phyloP scores from a whole-genome alignment of 2,797 vertebrate genomes.

The Denticeps clupeoides region DNA sequence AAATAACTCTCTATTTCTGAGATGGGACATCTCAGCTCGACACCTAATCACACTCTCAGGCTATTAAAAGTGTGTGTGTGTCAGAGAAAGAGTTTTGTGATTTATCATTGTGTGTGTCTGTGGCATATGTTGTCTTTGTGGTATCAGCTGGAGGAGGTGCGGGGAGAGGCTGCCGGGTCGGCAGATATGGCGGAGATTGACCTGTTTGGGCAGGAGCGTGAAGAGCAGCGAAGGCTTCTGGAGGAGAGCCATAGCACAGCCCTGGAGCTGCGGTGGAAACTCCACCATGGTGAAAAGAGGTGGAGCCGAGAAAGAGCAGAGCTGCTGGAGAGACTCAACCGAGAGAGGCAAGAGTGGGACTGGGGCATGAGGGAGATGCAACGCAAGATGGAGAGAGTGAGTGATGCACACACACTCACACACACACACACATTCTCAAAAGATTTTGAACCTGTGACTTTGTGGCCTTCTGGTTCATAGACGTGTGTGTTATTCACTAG shows the following conservation, averaged over 20 bases:
- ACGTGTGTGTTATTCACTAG: too few species aligned
- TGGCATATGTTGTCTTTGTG: not conserved
- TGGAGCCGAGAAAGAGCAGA: slow-evolving; percentile 80
- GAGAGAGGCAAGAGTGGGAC: slow-evolving; percentile 79
- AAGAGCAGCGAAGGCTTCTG: slow-evolving; percentile 77
- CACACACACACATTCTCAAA: not conserved
- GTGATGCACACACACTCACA: too few species aligned
- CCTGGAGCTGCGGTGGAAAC: slow-evolving; percentile 86
- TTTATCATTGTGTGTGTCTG: not conserved
- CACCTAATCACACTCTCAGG: slow-evolving; percentile 24
- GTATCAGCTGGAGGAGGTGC: slow-evolving; percentile 55
- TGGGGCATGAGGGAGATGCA: slow-evolving; percentile 71
- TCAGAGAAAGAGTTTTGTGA: not conserved
- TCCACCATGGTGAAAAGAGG: slow-evolving; percentile 80
- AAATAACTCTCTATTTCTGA: slow-evolving; percentile 37
- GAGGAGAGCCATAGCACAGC: slow-evolving; percentile 77
- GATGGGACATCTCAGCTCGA: slow-evolving; percentile 13
- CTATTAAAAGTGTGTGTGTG: slow-evolving; percentile 21
- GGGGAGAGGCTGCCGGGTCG: slow-evolving; percentile 28
- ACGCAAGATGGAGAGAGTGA: slow-evolving; percentile 73
- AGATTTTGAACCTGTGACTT: too few species aligned
- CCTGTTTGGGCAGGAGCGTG: slow-evolving; percentile 57
- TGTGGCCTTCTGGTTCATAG: too few species aligned
- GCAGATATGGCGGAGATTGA: slow-evolving; percentile 42
- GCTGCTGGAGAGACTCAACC: slow-evolving; percentile 72